Base-by-base conservation (phyloP, 92 coral and sea anemone genomes). In the Porites lobata region DNA sequence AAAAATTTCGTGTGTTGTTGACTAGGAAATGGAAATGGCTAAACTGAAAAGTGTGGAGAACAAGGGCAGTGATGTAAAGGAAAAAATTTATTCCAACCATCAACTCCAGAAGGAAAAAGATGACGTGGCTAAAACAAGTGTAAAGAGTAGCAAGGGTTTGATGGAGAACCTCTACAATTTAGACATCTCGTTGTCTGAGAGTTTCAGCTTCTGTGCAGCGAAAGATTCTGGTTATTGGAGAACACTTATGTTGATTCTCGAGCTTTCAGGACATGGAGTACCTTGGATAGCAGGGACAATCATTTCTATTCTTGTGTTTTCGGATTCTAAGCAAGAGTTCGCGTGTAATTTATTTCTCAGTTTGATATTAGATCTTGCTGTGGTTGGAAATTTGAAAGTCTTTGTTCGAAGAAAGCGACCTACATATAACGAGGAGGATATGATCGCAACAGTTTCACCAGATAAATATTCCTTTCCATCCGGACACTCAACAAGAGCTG, bases 381-480 rank as follows among this genome's bases (percentile, higher is more conserved):
- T 97, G 17, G 99, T 97, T 19, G 98, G 97, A 50, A 52, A 87
- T 4, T 71, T 88, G 14, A 97, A 97, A 83, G 79, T 92, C 20
- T 43, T 85, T 21, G 89, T 97, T 69, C 80, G 91, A 56, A 94
- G 99, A 20, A 75, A 83, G 58, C 81, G 99, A 73, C 99, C 99
- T 24, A 72, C 74, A 7, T 90, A 97, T 63, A 97, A 97, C 68
- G 92, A 86, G 18, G 86, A 86, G 47, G 99, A 97, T 68, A 97
- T 97, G 99, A 94, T 97, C 85, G 98, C 92, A 1, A 97, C 99
- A 20, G 94, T 97, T 12, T 97, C 99, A 1, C 98, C 96, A 59
- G 99, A 97, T 54, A 90, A 94, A 22, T 96, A 92, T 76, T 97
- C 99, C 0, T 97, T 97, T 78, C 99, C 99, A 6, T 97, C 99